Base-by-base conservation (phyloP, 2,888 invertebrate species). In the Diaprepes abbreviatus region DNA sequence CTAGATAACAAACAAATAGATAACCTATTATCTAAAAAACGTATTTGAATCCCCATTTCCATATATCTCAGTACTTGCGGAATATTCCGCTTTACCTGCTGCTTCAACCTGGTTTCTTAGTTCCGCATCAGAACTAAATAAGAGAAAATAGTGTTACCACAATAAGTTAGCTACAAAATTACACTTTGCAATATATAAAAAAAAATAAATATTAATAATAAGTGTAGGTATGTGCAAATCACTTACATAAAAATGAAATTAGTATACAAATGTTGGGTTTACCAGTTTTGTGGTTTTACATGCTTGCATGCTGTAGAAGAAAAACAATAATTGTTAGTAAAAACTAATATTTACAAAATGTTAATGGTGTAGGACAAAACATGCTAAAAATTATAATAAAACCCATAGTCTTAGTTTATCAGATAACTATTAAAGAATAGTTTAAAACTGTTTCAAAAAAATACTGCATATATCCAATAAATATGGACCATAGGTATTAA, bases 81-180 rank as follows among this genome's bases (percentile, higher is more conserved):
- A 45, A n/a, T 7, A 31, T 50, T 14, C 28, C 14, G 48, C 28
- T 28, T 50, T 50, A n/a, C 28, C 28, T 14, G 28, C 28, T 16
- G 2, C 28, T 7, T 28, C 21, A 24, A 36, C 19, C 7, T 38
- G 66, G 58, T 19, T 59, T 17, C 43, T 50, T 10, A 59, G 16
- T 28, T 66, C 66, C 14, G 66, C 59, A 16, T 50, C 59, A 0
- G 66, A 66, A 19, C 66, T 66, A 59, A 28, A 66, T 21, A 50
- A n/a, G 12, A 45, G 12, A 59, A 33, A 45, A 19, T 9, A 59
- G 31, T 36, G 14, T 43, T 5, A 43, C 10, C 12, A 12, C 5
- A 21, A 55, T 31, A 35, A 10, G 28, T 54, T 6, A 12, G 7
- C 10, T n/a, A n/a, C n/a, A n/a, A n/a, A n/a, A n/a, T n/a, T n/a